Conservation (phyloP, 92 coral and sea anemone species). For the Epizoanthus rinbou region DNA sequence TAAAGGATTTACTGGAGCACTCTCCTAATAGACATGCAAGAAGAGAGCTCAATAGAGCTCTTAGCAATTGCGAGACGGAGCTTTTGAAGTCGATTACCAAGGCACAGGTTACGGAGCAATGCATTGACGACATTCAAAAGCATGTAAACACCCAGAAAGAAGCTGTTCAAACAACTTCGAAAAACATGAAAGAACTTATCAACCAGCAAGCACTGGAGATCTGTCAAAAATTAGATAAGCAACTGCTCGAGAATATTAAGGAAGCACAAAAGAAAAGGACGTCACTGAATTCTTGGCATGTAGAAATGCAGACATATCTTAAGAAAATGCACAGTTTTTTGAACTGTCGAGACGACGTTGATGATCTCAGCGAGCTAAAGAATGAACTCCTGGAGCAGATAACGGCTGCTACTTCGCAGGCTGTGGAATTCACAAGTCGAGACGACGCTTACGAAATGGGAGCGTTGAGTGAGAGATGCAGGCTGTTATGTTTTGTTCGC, state of each 20-base stretch:
- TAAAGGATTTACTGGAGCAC: slow-evolving; percentile 18
- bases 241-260: not conserved
- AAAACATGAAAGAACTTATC: not conserved
- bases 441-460: no score
- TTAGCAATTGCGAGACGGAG: not conserved
- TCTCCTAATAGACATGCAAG: not conserved
- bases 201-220: not conserved
- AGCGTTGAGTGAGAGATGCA: no score
- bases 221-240: not conserved
- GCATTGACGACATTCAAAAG: not conserved
- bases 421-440: no score
- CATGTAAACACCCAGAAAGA: not conserved
- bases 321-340: no score
- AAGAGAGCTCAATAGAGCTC: not conserved
- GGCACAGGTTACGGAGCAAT: not conserved
- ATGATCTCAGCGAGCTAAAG: no score
- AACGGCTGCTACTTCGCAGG: no score
- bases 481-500: no score
- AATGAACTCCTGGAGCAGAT: not conserved
- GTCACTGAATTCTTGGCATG: not conserved
- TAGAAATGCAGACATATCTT: no score
- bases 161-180: not conserved
- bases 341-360: no score
- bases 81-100: not conserved
- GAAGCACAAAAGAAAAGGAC: not conserved